Evolutionary conservation across 2,888 invertebrate species (phyloP), one percentile per base, ranked within the genome.

Genomic region (Orthosia gothica): DNA sequence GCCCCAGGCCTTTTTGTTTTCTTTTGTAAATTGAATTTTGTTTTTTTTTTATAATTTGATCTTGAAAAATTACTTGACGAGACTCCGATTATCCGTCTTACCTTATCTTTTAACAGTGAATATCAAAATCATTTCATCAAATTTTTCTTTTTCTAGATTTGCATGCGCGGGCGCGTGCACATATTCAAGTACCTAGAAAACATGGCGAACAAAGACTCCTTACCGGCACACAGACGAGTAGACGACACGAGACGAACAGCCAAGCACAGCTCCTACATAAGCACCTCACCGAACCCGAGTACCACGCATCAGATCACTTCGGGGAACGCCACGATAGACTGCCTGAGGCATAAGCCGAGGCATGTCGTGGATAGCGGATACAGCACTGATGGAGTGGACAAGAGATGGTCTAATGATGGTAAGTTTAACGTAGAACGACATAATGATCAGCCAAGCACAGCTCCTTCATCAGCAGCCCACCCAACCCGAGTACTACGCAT

Each of bases 161-260:
- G 99, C 96, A 98, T 98, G 95, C 98, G 99, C 93, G 99, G 99
- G 88, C 97, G 99, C 91, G 98, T 99, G 91, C 99, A 99, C 95
- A 98, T 99, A 89, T 99, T 99, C 97, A 99, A 99, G 94, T 99
- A 98, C 96, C 97, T 99, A 87, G 99, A 99, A 93, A 98, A 98
- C 91, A 98, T 99, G 96, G 98, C 99, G 64, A 97, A 97, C 91
- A 98, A 98, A 94, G 97, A 96, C 89, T 94, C 93, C 82, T 89
- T 95, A 78, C 95, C 95, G 86, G 90, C 95, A 89, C 95, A 95
- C 94, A 93, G 95, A 95, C 94, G 96, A 89, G 92, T 93, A 89
- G 97, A 95, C 92, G 97, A 95, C 88, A 96, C 94, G 91, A 92
- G 94, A 93, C 93, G 93, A 82, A 92, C 95, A 63, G 89, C 95